phyloP scores from a whole-genome alignment of 2,113 vertebrate genomes.

The Pipa parva region DNA sequence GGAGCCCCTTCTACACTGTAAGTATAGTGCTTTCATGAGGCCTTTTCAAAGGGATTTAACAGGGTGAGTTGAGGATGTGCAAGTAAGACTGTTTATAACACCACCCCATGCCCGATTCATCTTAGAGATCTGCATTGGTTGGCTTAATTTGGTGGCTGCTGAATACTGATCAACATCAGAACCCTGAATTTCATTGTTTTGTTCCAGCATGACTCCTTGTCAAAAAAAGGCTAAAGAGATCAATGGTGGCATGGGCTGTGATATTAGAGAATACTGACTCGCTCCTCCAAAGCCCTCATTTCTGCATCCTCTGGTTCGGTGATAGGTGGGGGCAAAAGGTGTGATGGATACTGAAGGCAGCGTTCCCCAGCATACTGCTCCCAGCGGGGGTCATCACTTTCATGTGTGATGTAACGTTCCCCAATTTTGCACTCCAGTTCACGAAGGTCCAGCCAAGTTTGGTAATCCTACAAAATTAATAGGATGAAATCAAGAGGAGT shows the following conservation, averaged over 20 bases:
- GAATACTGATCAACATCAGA: slow-evolving; percentile 15
- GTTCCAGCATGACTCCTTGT: slow-evolving; percentile 3
- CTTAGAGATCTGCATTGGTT: slow-evolving; percentile 3
- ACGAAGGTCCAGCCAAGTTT: slow-evolving; percentile 83
- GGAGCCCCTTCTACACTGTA: slow-evolving; percentile 12
- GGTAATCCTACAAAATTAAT: slow-evolving; percentile 70
- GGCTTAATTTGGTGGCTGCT: not conserved
- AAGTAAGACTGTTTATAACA: not conserved
- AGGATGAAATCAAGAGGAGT: not conserved
- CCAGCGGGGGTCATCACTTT: slow-evolving; percentile 88
- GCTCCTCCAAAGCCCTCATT: slow-evolving; percentile 79
- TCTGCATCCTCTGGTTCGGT: slow-evolving; percentile 62
- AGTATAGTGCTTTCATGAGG: slow-evolving; percentile 19
- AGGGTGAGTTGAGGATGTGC: not conserved
- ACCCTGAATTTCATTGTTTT: slow-evolving; percentile 1
- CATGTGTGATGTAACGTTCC: slow-evolving; percentile 84
- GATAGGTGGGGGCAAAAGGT: slow-evolving; percentile 56
- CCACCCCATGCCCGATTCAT: slow-evolving; percentile 6
- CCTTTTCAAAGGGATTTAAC: slow-evolving; percentile 5
- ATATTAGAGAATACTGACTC: slow-evolving; percentile 78
- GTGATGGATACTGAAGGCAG: slow-evolving; percentile 64
- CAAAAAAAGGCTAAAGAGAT: slow-evolving; percentile 1
- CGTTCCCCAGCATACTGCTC: slow-evolving; percentile 70
- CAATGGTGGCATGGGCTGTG: slow-evolving; percentile 43
- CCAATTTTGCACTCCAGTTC: slow-evolving; percentile 82